Percentiles rank a stretch among this genome's conserved stretches.
Evolutionary conservation across 2,113 vertebrate genomes (phyloP).

Genomic region (Albula goreensis): DNA sequence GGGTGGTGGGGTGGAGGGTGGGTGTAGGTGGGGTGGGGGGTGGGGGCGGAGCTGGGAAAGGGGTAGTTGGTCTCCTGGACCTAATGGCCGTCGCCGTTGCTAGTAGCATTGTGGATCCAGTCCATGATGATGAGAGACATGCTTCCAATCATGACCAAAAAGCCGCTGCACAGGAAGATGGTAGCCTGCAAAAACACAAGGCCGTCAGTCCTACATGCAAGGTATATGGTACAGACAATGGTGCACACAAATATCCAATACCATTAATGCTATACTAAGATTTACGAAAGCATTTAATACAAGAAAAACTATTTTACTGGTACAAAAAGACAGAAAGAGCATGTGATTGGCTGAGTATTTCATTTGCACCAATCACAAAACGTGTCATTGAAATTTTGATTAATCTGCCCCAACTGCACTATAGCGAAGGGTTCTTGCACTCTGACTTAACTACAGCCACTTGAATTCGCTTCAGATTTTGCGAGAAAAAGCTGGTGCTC

Average conservation of each 20-base stretch:
- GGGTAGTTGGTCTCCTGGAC: neutral
- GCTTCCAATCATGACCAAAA: slow-evolving; percentile 87
- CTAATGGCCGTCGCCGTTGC: slow-evolving; percentile 60
- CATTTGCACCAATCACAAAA: too few relatives aligned
- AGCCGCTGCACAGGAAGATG: slow-evolving; percentile 80
- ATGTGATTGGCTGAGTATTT: too few relatives aligned
- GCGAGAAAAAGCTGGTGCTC: slow-evolving; percentile 46
- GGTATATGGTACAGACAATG: neutral
- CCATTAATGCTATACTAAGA: too few relatives aligned
- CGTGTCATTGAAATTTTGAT: neutral
- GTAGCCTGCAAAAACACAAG: slow-evolving; percentile 73
- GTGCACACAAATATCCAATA: too few relatives aligned
- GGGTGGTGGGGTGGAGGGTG: neutral
- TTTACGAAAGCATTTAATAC: slow-evolving; percentile 8
- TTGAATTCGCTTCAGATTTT: neutral
- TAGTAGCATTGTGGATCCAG: slow-evolving; percentile 72
- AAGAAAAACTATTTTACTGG: too few relatives aligned
- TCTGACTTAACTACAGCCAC: neutral
- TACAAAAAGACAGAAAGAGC: too few relatives aligned
- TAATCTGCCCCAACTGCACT: neutral
- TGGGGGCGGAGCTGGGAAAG: too few relatives aligned
- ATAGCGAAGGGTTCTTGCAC: neutral
- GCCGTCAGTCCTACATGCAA: neutral
- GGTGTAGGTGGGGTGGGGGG: neutral
- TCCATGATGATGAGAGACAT: slow-evolving; percentile 89